phyloP scores from a whole-genome alignment of 1,140 invertebrate genomes.

The Schmidtea mediterranea region DNA sequence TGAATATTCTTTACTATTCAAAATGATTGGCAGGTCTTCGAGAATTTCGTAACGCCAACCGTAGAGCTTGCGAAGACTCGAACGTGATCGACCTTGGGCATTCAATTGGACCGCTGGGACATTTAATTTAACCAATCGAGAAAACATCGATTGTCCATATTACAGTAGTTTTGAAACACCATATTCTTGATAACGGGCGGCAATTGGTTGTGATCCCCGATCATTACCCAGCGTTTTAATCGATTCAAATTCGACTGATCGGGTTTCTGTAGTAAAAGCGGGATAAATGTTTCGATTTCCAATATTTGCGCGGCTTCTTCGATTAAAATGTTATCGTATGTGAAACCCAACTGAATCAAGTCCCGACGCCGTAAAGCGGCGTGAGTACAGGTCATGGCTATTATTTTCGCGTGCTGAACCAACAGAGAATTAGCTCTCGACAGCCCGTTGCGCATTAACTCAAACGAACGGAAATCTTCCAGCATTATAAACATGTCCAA shows the following conservation, averaged over 20 bases:
- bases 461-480: conserved; percentile 86
- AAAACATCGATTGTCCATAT: conserved; percentile 97
- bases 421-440: conserved; percentile 81
- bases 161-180: conserved; percentile 97
- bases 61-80: conserved; percentile 71
- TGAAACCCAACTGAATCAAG: conserved; percentile 48
- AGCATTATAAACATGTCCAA: conserved; percentile 78
- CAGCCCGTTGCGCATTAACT: conserved; percentile 58
- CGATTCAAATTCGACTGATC: conserved; percentile 36
- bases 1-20: conserved; percentile 49
- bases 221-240: conserved; percentile 98
- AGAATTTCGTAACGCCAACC: conserved; percentile 90
- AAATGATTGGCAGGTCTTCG: conserved; percentile 64
- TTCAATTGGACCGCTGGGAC: conserved; percentile 88
- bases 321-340: conserved; percentile 97
- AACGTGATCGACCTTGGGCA: conserved; percentile 71
- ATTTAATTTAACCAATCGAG: conserved; percentile 68
- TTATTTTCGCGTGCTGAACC: conserved; percentile 95
- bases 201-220: conserved; percentile 93
- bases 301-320: conserved; percentile 95
- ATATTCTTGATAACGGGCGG: conserved; percentile 98
- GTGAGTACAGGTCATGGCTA: conserved; percentile 99
- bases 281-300: conserved; percentile 98
- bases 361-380: conserved; percentile 84
- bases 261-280: conserved; percentile 50